A percentile compares a stretch with the other conserved stretches of the same genome.
phyloP scores from a whole-genome alignment of 2,888 invertebrate species.

The Pollenia labialis region DNA sequence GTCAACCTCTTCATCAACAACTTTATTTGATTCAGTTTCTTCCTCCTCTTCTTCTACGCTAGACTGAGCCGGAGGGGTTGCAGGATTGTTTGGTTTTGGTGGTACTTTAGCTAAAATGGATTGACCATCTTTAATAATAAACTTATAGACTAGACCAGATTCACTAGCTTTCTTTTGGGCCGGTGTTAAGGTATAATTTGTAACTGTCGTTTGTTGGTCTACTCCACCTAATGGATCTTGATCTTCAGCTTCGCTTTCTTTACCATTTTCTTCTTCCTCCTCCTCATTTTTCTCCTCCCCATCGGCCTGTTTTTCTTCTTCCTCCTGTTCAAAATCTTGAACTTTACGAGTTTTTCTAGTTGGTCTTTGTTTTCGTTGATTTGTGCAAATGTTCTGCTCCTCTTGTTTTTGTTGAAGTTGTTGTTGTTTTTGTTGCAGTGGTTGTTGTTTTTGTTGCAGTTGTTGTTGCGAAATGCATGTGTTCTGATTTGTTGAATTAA shows the following conservation, averaged over 20 bases:
- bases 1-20: constrained; percentile 41
- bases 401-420: constrained; percentile 38
- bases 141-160: constrained; percentile 85
- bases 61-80: constrained; percentile 54
- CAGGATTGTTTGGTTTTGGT: constrained; percentile 67
- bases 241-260: constrained; percentile 55
- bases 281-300: constrained; percentile 16
- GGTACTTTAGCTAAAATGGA: constrained; percentile 86
- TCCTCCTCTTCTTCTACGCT: constrained; percentile 59
- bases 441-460: background rate
- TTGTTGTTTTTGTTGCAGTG: background rate
- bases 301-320: constrained; percentile 21
- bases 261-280: constrained; percentile 4
- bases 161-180: constrained; percentile 80
- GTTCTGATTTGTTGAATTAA: constrained; percentile 56
- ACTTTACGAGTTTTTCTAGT: constrained; percentile 48
- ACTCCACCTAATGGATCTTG: constrained; percentile 75
- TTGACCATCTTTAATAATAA: constrained; percentile 90
- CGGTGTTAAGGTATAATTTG: constrained; percentile 75
- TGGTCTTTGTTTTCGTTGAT: constrained; percentile 22
- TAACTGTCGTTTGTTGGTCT: constrained; percentile 62
- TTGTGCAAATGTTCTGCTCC: constrained; percentile 35
- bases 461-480: constrained; percentile 27
- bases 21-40: constrained; percentile 54
- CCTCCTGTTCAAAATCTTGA: constrained; percentile 37